phyloP scores from a whole-genome alignment of 2,113 vertebrate genomes.

The Zosterops pallidus region DNA sequence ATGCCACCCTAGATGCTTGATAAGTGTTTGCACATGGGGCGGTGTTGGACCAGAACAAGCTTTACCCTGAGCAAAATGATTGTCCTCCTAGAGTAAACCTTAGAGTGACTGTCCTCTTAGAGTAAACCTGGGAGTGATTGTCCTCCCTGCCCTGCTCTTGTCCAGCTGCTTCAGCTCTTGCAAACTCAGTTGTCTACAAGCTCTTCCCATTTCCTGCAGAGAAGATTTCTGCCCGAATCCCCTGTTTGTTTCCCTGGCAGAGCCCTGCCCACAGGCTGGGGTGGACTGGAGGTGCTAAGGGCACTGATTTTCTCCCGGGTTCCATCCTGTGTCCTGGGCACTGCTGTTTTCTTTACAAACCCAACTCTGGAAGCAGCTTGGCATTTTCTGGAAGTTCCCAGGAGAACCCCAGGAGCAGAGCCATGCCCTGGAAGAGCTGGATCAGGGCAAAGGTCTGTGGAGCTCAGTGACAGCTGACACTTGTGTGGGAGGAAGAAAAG shows the following conservation, averaged over 20 bases:
- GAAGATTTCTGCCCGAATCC: neutral
- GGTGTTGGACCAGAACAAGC: neutral
- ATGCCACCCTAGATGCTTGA: neutral
- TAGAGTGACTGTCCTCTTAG: neutral
- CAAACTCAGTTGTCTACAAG: neutral
- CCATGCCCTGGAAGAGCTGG: neutral
- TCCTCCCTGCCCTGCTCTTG: neutral
- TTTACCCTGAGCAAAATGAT: neutral
- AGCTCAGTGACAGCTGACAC: neutral
- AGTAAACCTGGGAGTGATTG: neutral
- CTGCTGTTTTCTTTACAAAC: neutral
- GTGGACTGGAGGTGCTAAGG: neutral
- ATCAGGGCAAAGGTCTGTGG: neutral
- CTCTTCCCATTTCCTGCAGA: neutral
- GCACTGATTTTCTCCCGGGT: neutral
- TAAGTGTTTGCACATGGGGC: accelerated
- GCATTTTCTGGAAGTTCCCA: neutral
- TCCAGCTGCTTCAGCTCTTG: neutral
- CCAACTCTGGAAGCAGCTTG: neutral
- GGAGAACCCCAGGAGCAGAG: neutral
- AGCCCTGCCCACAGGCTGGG: neutral
- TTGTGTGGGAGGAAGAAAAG: neutral
- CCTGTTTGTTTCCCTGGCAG: neutral
- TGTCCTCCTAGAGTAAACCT: neutral
- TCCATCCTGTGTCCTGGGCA: neutral